Evolutionary conservation across 1,140 invertebrate genomes (phyloP), one percentile per base, ranked within the genome.

Genomic region (Cydia strobilella): DNA sequence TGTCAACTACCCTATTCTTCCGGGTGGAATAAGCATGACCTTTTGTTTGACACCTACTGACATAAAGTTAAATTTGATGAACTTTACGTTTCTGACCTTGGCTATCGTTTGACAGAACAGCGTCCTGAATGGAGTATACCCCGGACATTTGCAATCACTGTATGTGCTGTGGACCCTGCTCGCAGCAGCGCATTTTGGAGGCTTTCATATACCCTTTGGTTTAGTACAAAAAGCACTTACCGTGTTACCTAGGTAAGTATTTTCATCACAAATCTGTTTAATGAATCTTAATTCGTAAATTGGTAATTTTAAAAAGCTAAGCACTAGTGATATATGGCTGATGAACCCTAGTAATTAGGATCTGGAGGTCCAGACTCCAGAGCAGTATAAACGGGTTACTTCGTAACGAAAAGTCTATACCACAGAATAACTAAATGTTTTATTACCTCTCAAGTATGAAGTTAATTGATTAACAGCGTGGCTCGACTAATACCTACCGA

Each of bases 101-200:
- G 2, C 10, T 59, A 23, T 75, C 78, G 76, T n/a, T 74, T 95
- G 95, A 79, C 92, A 99, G 98, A 99, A 99, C 93, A 98, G 97
- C 88, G 93, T 99, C 48, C 96, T 97, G 84, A 99, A 97, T 94
- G 98, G 98, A 35, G 96, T 99, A 12, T 99, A 98, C 90, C 99
- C 99, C 23, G 98, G 97, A 0, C 97, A 99, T 73, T 94, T 98
- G 71, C 95, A 96, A 81, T 98, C 97, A 54, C 94, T 99, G 66
- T 96, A 97, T 93, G 92, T 97, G 23, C 95, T 97, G 13, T 95
- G 97, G 86, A 94, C 94, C 7, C 82, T 98, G n/a, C 95, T 98
- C 1, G 94, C 96, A 39, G 96, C 95, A 3, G 82, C 93, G 20
- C 96, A 98, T 87, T 97, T 98, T 84, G 95, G 95, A 35, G 96